These are phyloP conservation scores for Jacana jacana DNA, from an alignment of 2,113 vertebrate species.

Conservation along the genomic window DNA sequence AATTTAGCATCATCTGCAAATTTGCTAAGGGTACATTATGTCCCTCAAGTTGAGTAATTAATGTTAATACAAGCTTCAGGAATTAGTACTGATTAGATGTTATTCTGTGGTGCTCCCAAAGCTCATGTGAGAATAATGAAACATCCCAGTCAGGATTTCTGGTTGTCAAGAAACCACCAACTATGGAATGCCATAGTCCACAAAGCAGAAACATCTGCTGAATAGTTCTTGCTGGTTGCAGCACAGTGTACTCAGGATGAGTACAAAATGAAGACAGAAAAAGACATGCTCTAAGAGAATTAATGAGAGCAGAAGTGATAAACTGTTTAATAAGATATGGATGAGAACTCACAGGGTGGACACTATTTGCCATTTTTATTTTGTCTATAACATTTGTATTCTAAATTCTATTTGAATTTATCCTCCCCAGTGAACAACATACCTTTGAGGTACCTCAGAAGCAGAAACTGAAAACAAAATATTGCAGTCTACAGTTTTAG, in stretches of 20 bases:
- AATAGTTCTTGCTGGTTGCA: background rate
- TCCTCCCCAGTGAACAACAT: background rate
- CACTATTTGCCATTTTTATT: background rate
- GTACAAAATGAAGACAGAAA: background rate
- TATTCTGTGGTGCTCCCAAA: slow-evolving; percentile 40
- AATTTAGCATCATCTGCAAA: background rate
- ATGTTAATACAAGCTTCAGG: slow-evolving; percentile 41
- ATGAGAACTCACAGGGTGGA: background rate
- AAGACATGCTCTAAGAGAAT: background rate
- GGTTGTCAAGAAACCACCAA: slow-evolving; percentile 17
- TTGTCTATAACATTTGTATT: background rate
- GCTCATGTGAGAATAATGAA: slow-evolving; percentile 46
- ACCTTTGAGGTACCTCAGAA: background rate
- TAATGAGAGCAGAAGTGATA: background rate
- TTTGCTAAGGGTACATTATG: slow-evolving; percentile 13
- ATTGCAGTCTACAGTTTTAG: background rate
- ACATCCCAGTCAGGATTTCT: slow-evolving; percentile 46
- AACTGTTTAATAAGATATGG: background rate
- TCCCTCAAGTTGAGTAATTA: slow-evolving; percentile 41
- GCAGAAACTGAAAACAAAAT: background rate
- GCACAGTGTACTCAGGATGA: background rate
- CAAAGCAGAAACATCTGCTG: slow-evolving; percentile 47
- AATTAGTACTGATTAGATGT: slow-evolving; percentile 57
- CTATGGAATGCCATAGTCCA: background rate
- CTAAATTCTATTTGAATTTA: background rate